Conservation (phyloP, 2,888 invertebrate genomes). For the Diarsia rubi region DNA sequence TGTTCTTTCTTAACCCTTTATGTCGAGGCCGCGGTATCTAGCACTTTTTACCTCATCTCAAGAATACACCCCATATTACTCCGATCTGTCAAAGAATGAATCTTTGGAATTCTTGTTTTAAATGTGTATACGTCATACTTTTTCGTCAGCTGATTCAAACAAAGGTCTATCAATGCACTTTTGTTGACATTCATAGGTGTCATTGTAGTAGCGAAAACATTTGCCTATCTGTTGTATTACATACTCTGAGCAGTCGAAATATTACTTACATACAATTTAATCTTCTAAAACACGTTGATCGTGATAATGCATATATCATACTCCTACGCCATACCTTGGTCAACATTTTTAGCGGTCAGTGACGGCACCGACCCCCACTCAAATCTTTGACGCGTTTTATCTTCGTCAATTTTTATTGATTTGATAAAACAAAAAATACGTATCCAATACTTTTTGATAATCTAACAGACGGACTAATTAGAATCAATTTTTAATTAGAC, state of each 20-base stretch:
- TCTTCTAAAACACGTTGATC: neutral
- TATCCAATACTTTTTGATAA: too few species aligned
- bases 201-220: constrained; percentile 10
- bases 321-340: constrained; percentile 6
- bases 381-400: too few species aligned
- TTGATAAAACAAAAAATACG: too few species aligned
- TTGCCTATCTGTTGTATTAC: neutral
- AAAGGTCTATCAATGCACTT: neutral
- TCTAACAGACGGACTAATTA: too few species aligned
- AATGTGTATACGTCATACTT: neutral
- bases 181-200: neutral
- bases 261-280: neutral
- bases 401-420: too few species aligned
- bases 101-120: neutral
- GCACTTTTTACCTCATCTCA: neutral
- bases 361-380: too few species aligned
- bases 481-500: too few species aligned
- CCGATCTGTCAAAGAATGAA: neutral
- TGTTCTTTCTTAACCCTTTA: too few species aligned
- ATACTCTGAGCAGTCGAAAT: constrained; percentile 9
- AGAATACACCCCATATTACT: neutral
- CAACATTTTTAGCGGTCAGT: too few species aligned
- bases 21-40: too few species aligned
- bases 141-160: neutral
- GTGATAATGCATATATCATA: neutral